Percentiles rank a stretch among this genome's conserved stretches.
These are phyloP conservation scores for Contarinia nasturtii DNA, from an alignment of 1,140 invertebrate species.

Conservation along the genomic window DNA sequence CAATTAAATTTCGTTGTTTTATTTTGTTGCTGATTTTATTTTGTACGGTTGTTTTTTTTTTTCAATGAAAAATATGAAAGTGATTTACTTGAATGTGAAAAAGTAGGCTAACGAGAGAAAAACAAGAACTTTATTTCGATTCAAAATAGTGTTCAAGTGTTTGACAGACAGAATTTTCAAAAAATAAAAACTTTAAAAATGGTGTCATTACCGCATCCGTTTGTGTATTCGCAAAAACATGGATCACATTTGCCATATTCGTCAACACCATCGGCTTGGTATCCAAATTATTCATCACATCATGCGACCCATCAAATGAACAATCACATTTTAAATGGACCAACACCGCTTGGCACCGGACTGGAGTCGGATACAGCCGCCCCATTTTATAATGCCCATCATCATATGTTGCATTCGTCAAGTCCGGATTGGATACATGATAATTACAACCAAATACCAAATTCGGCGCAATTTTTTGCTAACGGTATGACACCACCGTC, in stretches of 20 bases:
- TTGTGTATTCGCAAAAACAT: background rate
- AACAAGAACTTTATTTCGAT: too few relatives aligned
- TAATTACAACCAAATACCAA: background rate
- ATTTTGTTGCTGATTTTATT: too few relatives aligned
- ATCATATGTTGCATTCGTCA: background rate
- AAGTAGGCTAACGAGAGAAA: too few relatives aligned
- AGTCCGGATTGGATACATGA: background rate
- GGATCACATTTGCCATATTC: background rate
- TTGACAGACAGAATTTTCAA: too few relatives aligned
- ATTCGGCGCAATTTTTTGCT: background rate
- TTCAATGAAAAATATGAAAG: too few relatives aligned
- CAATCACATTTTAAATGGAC: background rate
- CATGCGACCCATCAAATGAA: background rate
- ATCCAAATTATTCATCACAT: too few relatives aligned
- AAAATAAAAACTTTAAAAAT: background rate
- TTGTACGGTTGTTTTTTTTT: too few relatives aligned
- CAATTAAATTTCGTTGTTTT: too few relatives aligned
- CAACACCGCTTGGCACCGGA: background rate
- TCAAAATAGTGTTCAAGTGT: too few relatives aligned
- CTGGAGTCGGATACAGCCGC: background rate
- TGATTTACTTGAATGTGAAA: too few relatives aligned
- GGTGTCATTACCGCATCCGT: background rate
- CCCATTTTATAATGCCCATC: background rate
- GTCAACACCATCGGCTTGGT: background rate
- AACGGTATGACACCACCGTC: too few relatives aligned